Evolutionary conservation across 2,797 vertebrate genomes (phyloP), one percentile per base, ranked within the genome.

Genomic region (Leuciscus waleckii): DNA sequence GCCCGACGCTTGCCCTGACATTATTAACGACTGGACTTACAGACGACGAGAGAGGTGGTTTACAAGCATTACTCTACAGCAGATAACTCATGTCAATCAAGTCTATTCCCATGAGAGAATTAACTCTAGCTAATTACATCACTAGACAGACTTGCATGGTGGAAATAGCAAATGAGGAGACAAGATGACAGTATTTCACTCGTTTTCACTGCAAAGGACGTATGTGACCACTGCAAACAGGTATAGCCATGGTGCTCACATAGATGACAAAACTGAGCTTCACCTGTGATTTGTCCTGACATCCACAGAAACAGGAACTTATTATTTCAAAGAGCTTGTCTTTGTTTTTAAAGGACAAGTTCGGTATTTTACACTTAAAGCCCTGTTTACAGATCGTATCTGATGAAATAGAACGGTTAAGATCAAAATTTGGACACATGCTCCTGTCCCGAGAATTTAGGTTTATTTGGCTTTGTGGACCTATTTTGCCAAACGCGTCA

Each of bases 11-110:
- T 81, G 73, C 68, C 46, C 63, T 80, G 65, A 83, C 69, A 70
- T 86, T 87, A 88, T 82, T 83, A 88, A 88, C 11, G 82, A 69
- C 69, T 69, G 70, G 61, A 79, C 79, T 81, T 32, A 67, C 32
- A 71, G 26, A 67, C 19, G 58, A 51, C 29, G 41, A 58, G 84
- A 58, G 84, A 77, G 11, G 29, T 41, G 61, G 35, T 68, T 77
- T 82, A 73, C 73, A 61, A 86, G 75, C 61, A 65, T 85, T 84
- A 86, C 35, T 16, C 67, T n/a, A 84, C 73, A 82, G 43, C 32
- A 65, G 39, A 84, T 85, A 84, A 81, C 67, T 49, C 81, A 39
- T 82, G 88, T 85, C 87, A 83, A 85, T 89, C 89, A 85, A 61
- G 16, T 43, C 32, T 21, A 83, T 73, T 73, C 89, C 65, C 82